Base-by-base conservation (phyloP, 2,797 vertebrate genomes). In the Notolabrus celidotus region DNA sequence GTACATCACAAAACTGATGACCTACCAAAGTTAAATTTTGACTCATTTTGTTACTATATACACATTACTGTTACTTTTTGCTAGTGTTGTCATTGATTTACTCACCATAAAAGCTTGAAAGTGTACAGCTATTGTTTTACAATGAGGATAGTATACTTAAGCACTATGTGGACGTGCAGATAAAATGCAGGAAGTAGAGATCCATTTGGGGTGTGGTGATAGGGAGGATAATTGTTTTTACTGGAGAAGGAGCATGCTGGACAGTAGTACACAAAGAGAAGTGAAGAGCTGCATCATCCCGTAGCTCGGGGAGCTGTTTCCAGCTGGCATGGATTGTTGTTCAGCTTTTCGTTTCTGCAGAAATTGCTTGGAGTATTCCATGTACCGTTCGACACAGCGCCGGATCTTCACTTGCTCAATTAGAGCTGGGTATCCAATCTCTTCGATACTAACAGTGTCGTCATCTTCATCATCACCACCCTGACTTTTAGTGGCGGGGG, bases 371-470 rank as follows among this genome's bases (percentile, higher is more conserved):
- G 90, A 92, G 71, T 92, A 90, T 1, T 10, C 43, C 88, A 93
- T 90, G 71, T 86, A 94, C 39, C 46, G 0, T 52, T 94, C 91
- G 11, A 93, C 62, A 16, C 93, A 94, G 27, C 68, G 79, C 0
- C 80, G 79, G 7, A 81, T 4, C 77, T 92, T 94, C 67, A 92
- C 0, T 47, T 94, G 93, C 52, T 91, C 67, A 5, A 94, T 83
- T 3, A 94, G 84, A 16, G 89, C 78, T 0, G 93, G 92, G 78
- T 93, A 94, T 22, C 92, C 92, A 2, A 93, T 91, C 72, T 93
- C 93, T 59, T 92, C 83, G 3, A 94, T 92, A 83, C 90, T 63
- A 22, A 93, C 92, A 0, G 87, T 87, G 80, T 92, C 91, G 16
- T 31, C 80, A 3, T 82, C 86, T 0, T 76, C 42, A 5, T 62